These are phyloP conservation scores for Colistium nudipinnis DNA, from an alignment of 2,113 vertebrate genomes.

Conservation along the genomic window DNA sequence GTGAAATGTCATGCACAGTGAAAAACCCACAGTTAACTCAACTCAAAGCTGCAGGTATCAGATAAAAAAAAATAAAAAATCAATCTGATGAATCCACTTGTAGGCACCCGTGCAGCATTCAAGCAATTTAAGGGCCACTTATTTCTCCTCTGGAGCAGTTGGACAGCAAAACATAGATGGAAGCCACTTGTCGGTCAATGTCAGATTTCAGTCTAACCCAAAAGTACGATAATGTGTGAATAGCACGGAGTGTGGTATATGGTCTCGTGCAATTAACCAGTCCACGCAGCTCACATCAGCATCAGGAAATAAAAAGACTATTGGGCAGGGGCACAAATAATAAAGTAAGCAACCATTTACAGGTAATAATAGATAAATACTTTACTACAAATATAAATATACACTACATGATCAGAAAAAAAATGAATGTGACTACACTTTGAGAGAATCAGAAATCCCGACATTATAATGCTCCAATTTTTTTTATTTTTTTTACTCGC, in stretches of 20 bases:
- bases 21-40: too few species aligned
- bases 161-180: too few species aligned
- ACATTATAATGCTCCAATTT: conserved; percentile 39
- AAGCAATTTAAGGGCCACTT: too few species aligned
- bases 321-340: conserved; percentile 18
- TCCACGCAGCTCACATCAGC: background rate
- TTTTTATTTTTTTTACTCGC: conserved; percentile 23
- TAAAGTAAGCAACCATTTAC: conserved; percentile 47
- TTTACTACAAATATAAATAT: conserved; percentile 73
- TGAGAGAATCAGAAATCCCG: conserved; percentile 38
- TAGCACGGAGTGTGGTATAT: too few species aligned
- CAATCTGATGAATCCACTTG: too few species aligned
- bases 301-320: conserved; percentile 12
- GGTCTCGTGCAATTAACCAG: too few species aligned
- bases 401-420: conserved; percentile 65
- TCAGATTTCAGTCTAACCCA: conserved; percentile 11
- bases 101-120: too few species aligned
- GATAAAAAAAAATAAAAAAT: too few species aligned
- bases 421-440: conserved; percentile 69
- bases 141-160: too few species aligned
- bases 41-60: too few species aligned
- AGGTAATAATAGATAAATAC: conserved; percentile 55
- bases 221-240: background rate
- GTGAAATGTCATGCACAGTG: too few species aligned
- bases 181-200: too few species aligned